These are phyloP conservation scores for Serripes groenlandicus DNA, from an alignment of 2,888 invertebrate species.

Conservation along the genomic window DNA sequence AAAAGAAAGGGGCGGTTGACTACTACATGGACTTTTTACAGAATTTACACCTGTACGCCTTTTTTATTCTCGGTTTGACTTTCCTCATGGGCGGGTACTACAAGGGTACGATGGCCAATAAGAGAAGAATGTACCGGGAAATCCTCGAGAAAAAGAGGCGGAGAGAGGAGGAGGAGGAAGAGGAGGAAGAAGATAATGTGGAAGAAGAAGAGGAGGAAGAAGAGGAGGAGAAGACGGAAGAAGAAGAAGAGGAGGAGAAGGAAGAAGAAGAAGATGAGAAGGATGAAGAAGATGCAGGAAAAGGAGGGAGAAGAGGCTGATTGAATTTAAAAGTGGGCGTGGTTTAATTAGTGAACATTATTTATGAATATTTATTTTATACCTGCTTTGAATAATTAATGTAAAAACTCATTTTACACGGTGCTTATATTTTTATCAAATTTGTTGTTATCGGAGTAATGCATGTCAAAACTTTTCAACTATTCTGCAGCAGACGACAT, in stretches of 20 bases:
- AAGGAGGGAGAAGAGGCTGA: neutral
- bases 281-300: neutral
- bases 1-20: conserved; percentile 68
- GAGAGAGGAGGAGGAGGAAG: conserved; percentile 23
- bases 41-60: conserved; percentile 58
- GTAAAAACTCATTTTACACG: no score
- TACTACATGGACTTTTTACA: conserved; percentile 65
- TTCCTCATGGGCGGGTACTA: conserved; percentile 64
- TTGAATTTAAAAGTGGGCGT: neutral
- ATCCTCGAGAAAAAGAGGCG: conserved; percentile 46
- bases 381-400: no score
- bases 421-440: no score
- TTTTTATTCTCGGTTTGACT: conserved; percentile 65
- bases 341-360: neutral
- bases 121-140: conserved; percentile 54
- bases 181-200: conserved; percentile 8
- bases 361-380: no score
- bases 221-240: no score
- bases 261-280: neutral
- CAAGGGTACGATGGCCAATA: conserved; percentile 54
- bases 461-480: no score
- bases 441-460: no score
- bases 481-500: no score
- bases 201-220: neutral
- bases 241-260: neutral